phyloP scores from a whole-genome alignment of 2,888 invertebrate species.

The Synergus japonicus region DNA sequence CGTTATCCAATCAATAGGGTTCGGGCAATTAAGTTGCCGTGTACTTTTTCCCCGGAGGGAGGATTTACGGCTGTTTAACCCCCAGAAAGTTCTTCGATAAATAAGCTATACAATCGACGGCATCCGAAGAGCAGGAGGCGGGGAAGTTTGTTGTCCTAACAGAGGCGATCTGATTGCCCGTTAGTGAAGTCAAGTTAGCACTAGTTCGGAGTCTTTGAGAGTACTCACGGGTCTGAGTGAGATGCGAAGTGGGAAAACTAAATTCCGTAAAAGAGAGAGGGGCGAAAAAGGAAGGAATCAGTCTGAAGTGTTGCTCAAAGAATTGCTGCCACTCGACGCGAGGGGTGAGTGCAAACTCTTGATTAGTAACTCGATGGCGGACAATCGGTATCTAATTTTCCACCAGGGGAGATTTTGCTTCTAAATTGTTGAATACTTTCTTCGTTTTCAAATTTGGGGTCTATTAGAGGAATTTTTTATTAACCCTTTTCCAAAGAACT shows the following conservation, averaged over 20 bases:
- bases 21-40: slow-evolving; percentile 70
- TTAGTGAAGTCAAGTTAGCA: slow-evolving; percentile 71
- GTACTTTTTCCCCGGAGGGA: slow-evolving; percentile 61
- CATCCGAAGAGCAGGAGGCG: slow-evolving; percentile 45
- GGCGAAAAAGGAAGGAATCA: slow-evolving; percentile 44
- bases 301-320: slow-evolving; percentile 56
- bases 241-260: slow-evolving; percentile 46
- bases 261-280: slow-evolving; percentile 34
- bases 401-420: not conserved
- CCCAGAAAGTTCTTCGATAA: slow-evolving; percentile 74
- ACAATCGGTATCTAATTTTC: slow-evolving; percentile 48
- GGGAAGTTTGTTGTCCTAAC: slow-evolving; percentile 72
- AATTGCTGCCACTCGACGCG: slow-evolving; percentile 42
- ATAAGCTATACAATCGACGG: slow-evolving; percentile 70
- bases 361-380: slow-evolving; percentile 63
- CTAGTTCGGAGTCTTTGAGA: slow-evolving; percentile 66
- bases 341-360: slow-evolving; percentile 61
- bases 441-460: not conserved
- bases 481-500: too few species aligned
- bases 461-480: not conserved
- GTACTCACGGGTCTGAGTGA: slow-evolving; percentile 56
- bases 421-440: not conserved
- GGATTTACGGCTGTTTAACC: slow-evolving; percentile 75
- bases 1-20: slow-evolving; percentile 67
- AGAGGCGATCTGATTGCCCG: slow-evolving; percentile 75